Base-by-base conservation (phyloP, 2,888 invertebrate genomes). In the Margaritifera margaritifera region DNA sequence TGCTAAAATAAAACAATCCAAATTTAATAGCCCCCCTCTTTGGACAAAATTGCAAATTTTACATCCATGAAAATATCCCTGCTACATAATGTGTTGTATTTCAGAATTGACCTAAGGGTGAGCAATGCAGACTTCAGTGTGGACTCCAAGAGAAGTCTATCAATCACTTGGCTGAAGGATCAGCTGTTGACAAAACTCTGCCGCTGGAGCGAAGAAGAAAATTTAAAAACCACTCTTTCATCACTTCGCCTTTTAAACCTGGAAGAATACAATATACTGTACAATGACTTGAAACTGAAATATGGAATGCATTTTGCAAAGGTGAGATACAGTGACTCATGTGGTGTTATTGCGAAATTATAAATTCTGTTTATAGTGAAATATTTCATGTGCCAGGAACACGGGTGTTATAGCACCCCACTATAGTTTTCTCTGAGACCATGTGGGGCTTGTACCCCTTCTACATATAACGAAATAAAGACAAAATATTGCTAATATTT, bases 301-400 rank as follows among this genome's bases (percentile, higher is more conserved):
- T 95, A 97, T 92, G 95, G 94, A 0, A 91, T 92, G 69, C 91
- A 93, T 72, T 92, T 96, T 87, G 92, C 95, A 18, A 92, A 94
- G 91, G 94, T 94, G 61, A 65, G 72, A 31, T 54, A 31, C 11
- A 2, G 8, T 8, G 8, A 42, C 8, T 15, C 42, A 15, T 42
- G 42, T 42, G 15, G 1, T 42, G 42, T 42, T 42, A 42, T 15
- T 11, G 15, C 6, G 15, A 42, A 15, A 2, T 42, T 42, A n/a
- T n/a, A n/a, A n/a, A n/a, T n/a, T n/a, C n/a, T n/a, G n/a, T n/a
- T n/a, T n/a, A n/a, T n/a, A n/a, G n/a, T n/a, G n/a, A n/a, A n/a
- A n/a, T n/a, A n/a, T n/a, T n/a, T n/a, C n/a, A n/a, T n/a, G n/a
- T n/a, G n/a, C n/a, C n/a, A n/a, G n/a, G n/a, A n/a, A n/a, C n/a